Base-by-base conservation (phyloP, 1,140 invertebrate genomes). In the Anastatus disparis region DNA sequence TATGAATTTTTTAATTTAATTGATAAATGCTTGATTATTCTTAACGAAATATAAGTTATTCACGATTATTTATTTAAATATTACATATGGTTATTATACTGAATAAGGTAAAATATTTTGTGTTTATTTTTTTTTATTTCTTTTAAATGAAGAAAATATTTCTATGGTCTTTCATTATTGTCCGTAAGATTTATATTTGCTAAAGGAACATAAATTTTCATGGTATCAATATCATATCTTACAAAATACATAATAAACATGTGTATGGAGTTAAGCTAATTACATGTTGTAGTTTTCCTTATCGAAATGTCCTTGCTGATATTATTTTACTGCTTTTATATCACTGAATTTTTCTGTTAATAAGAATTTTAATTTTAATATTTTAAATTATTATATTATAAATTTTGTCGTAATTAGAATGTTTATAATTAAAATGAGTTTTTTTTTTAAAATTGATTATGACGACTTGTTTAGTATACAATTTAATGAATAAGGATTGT, bases 171-270 rank as follows among this genome's bases (percentile, higher is more conserved):
- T 65, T 27, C 20, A 15, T 42, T 53, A 53, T 65, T 65, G 17
- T 44, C 17, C 22, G 15, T 2, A 31, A 46, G 40, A 58, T 58
- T 58, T 58, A 48, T 58, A 58, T 15, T 24, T 24, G 26, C 22
- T 20, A 2, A 9, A 20, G n/a, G 26, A 24, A 26, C 29, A 58
- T 56, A 58, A 59, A 48, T 67, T 56, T 48, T 2, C 29, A 13
- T n/a, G 24, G 3, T 20, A 44, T 56, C 64, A 29, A 48, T 56
- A 44, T n/a, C 8, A 44, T 13, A 29, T 29, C 10, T 44, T 66
- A 66, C 38, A 56, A 67, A 67, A 67, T 46, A 46, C 20, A 9
- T 15, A 66, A 46, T 44, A 55, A 53, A 50, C 15, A 55, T 26
- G 17, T 52, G n/a, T 38, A 24, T 46, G 1, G 22, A 56, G 42